Base-by-base conservation (phyloP, 2,888 invertebrate species). In the Lysandra coridon region DNA sequence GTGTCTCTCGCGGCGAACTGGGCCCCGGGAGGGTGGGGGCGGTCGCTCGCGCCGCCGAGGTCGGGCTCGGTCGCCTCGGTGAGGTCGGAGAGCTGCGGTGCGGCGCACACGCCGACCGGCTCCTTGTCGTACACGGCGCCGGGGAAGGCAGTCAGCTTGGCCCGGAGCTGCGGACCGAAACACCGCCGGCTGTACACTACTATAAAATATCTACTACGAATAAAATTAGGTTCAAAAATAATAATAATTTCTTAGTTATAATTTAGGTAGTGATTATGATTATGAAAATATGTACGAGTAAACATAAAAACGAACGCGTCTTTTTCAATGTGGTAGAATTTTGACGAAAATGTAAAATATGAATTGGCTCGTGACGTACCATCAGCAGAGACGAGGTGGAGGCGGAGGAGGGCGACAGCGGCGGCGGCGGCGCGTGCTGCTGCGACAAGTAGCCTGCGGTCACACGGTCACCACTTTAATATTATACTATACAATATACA, bases 351-450 rank as follows among this genome's bases (percentile, higher is more conserved):
- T 44, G 44, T 5, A 44, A 44, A 44, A 44, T 44, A 44, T 44
- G 44, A 44, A 44, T 44, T 10, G 6, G 44, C 10, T n/a, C 4
- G n/a, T 62, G 0, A 1, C 62, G 5, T 79, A 92, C 92, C 84
- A 88, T 88, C n/a, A 87, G 86, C 53, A 92, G 83, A 1, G 92
- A 92, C 14, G 89, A 85, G 0, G 92, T 92, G 0, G 93, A 92
- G 0, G 85, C 85, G 0, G 89, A 85, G 0, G 92, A 92, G 0
- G 90, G 91, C 0, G 91, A 91, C 30, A 83, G 84, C 78, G 83
- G 84, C 0, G 82, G 80, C 23, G 0, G 85, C 82, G 14, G 83
- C 82, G 17, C 83, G 84, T 1, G 84, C 80, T 62, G 83, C 86
- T 37, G 85, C 84, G 5, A 86, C 83, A 80, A 1, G 69, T 49